Percentiles rank a stretch among this genome's conserved stretches.
Evolutionary conservation across 2,797 vertebrate genomes (phyloP).

Genomic region (Prunella strophiata): DNA sequence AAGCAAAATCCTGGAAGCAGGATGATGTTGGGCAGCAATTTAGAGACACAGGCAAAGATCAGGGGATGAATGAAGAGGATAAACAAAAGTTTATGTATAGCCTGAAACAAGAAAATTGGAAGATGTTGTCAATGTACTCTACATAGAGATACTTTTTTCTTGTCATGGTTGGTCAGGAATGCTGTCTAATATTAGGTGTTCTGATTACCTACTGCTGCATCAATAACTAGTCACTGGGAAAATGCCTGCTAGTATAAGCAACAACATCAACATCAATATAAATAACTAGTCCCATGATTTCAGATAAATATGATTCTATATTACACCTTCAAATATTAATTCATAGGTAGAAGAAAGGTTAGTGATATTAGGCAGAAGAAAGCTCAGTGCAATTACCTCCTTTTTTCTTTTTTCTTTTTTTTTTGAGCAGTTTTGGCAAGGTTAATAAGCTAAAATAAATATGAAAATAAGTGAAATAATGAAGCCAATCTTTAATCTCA

Average conservation of each 20-base stretch:
- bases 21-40: background rate
- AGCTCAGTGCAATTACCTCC: background rate
- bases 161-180: background rate
- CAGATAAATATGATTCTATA: background rate
- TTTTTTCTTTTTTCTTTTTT: too few species aligned
- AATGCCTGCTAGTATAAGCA: background rate
- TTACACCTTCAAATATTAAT: background rate
- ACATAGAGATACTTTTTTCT: background rate
- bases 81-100: background rate
- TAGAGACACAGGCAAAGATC: background rate
- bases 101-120: background rate
- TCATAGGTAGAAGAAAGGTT: background rate
- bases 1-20: background rate
- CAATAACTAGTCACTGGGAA: background rate
- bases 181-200: background rate
- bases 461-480: background rate
- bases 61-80: background rate
- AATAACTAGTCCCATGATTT: background rate
- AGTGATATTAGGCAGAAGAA: background rate
- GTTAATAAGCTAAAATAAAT: background rate
- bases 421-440: background rate
- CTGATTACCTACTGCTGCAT: background rate
- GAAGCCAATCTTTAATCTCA: background rate
- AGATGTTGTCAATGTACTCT: background rate
- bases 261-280: background rate